These are phyloP conservation scores for Tautogolabrus adspersus DNA, from an alignment of 2,113 vertebrate species.

Conservation along the genomic window DNA sequence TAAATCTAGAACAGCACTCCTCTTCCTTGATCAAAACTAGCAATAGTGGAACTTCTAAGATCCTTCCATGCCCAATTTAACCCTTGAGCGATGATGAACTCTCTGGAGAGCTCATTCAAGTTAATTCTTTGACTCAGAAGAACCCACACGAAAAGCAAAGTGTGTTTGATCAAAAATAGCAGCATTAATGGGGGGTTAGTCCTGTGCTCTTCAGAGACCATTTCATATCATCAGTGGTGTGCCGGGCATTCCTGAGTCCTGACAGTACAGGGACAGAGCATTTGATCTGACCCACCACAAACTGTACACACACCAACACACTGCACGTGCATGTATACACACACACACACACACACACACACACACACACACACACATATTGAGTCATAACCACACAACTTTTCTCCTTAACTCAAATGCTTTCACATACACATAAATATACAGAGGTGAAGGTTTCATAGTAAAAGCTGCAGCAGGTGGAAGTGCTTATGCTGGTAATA, in stretches of 20 bases:
- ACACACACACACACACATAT: not conserved
- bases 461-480: slow-evolving; percentile 72
- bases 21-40: slow-evolving; percentile 39
- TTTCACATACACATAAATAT: slow-evolving; percentile 3
- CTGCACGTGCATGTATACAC: not conserved
- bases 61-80: slow-evolving; percentile 62
- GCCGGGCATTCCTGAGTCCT: slow-evolving; percentile 48
- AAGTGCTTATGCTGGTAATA: slow-evolving; percentile 73
- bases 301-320: slow-evolving; percentile 7
- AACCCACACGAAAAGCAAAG: slow-evolving; percentile 56
- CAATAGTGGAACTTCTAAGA: slow-evolving; percentile 29
- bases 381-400: not conserved
- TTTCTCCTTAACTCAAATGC: slow-evolving; percentile 3
- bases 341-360: not conserved
- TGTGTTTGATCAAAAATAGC: slow-evolving; percentile 68
- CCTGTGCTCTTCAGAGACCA: slow-evolving; percentile 32
- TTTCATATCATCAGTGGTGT: slow-evolving; percentile 60
- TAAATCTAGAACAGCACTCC: slow-evolving; percentile 16
- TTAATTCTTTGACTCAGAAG: slow-evolving; percentile 63
- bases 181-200: slow-evolving; percentile 31
- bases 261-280: slow-evolving; percentile 37
- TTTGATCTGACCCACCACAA: slow-evolving; percentile 58
- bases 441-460: slow-evolving; percentile 37
- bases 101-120: slow-evolving; percentile 44
- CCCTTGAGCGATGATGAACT: slow-evolving; percentile 42